Evolutionary conservation across 2,797 vertebrate species (phyloP).

Genomic region (Acrossocheilus wenchowensis): DNA sequence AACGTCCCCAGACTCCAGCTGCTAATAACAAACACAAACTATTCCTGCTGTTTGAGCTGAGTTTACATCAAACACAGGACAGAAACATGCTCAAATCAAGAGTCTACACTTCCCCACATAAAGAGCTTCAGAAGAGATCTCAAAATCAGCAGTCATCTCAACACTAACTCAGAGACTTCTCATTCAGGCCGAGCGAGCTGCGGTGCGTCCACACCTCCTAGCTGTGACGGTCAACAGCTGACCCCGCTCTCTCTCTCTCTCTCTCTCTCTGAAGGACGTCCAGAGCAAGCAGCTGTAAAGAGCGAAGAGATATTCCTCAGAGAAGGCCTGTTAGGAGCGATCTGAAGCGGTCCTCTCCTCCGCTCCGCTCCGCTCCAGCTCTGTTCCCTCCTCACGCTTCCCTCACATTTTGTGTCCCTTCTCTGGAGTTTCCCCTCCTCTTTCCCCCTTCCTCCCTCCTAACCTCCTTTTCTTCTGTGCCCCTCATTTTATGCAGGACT

Average conservation of each 20-base stretch:
- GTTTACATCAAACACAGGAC: not conserved
- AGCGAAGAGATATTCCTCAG: not conserved
- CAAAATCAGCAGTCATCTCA: not conserved
- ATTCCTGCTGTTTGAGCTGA: not conserved
- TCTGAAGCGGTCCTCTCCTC: constrained; percentile 74
- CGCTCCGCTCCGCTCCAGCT: constrained; percentile 73
- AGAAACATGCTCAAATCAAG: not conserved
- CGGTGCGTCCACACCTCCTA: not conserved
- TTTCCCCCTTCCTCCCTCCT: constrained; percentile 69
- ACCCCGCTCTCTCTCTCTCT: too few relatives aligned
- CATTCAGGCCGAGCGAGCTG: not conserved
- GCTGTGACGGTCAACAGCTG: not conserved
- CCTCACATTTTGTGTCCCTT: constrained; percentile 63
- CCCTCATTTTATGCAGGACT: constrained; percentile 84
- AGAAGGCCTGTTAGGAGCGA: constrained; percentile 47
- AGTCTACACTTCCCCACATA: not conserved
- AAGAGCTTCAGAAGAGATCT: not conserved
- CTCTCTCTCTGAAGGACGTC: too few relatives aligned
- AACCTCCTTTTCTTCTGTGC: constrained; percentile 68
- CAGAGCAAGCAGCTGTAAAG: not conserved
- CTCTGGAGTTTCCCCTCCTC: constrained; percentile 49
- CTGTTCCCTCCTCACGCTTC: constrained; percentile 64
- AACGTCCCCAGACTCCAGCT: not conserved
- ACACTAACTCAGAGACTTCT: not conserved
- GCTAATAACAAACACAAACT: not conserved